Evolutionary conservation across 2,888 invertebrate genomes (phyloP), one percentile per base, ranked within the genome.

Genomic region (Epistrophe eligans): DNA sequence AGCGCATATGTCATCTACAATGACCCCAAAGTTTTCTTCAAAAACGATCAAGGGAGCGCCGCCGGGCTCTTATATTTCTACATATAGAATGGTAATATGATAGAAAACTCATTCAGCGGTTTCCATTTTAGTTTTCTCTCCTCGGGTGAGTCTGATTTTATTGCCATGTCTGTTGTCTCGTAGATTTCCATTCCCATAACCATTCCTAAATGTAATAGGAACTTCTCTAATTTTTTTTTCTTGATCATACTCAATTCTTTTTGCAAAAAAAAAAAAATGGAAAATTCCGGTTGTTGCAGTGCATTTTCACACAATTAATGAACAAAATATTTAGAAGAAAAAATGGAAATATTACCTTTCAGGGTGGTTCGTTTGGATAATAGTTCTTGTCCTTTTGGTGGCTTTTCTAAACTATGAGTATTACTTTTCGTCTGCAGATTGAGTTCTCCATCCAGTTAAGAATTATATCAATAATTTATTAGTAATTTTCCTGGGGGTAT

Each of bases 81-180:
- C 15, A 24, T 62, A 40, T 40, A 10, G 2, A 11, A 40, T 40
- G 13, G 60, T 60, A 40, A 40, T 24, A 62, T 28, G 62, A 28
- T 64, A 40, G 10, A 64, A 45, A 45, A 64, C 28, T 48, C 28
- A 28, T 64, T n/a, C 43, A 45, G 45, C n/a, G 24, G n/a, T 28
- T 64, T 64, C 64, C 64, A 64, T 64, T 45, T 48, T 45, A n/a
- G 43, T 43, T 62, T 43, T 62, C n/a, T 62, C 19, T 62, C 11
- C 19, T 62, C 11, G 58, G 35, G 17, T 35, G 17, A 40, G 62
- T 13, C 62, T 43, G 19, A 11, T 13, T 60, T 0, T 13, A 9
- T n/a, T 24, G 19, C 24, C n/a, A 19, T 11, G 35, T 38, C 13
- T 62, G 11, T 60, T 6, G 57, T 38, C 19, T 62, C 17, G 11